Base-by-base conservation (phyloP, 1,140 invertebrate genomes). In the Centruroides sculpturatus region DNA sequence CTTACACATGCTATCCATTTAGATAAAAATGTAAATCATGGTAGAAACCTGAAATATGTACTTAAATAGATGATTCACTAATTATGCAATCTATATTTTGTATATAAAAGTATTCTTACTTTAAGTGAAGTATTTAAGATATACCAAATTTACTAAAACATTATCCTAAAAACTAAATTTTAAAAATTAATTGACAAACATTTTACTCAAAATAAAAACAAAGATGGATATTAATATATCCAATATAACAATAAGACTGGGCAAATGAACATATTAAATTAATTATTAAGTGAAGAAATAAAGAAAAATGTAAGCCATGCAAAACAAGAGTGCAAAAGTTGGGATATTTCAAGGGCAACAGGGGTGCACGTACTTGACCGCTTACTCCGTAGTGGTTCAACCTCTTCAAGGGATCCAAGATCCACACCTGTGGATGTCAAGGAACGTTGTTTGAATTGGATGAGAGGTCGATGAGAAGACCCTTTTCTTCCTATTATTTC, bases 361-460 rank as follows among this genome's bases (percentile, higher is more conserved):
- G 10, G 36, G 47, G 49, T 34, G 10, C 57, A 64, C 63, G 56
- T 56, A 54, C 59, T 56, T 58, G 23, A 59, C 55, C 55, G 13
- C 2, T 46, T 55, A 50, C 56, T 10, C 34, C 62, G 49, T 9
- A 64, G 49, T 11, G 62, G 62, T 56, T 64, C 58, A 13, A 64
- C 35, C 58, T 64, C 62, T 64, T 64, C 62, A n/a, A 64, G 51
- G 36, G 62, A 64, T 10, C 62, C 62, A 54, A 64, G 56, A 55
- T 64, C 55, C 5, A 60, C 59, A 58, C 59, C 56, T n/a, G 63
- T 60, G 52, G 63, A 59, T 56, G 63, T 57, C 34, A 59, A 50
- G 36, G 63, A 60, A 60, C 62, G 59, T 53, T 58, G 58, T 58
- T 64, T 64, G 56, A 64, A 64, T 55, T 60, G 56, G 41, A 41